phyloP scores from a whole-genome alignment of 2,797 vertebrate species.

The Trachops cirrhosus region DNA sequence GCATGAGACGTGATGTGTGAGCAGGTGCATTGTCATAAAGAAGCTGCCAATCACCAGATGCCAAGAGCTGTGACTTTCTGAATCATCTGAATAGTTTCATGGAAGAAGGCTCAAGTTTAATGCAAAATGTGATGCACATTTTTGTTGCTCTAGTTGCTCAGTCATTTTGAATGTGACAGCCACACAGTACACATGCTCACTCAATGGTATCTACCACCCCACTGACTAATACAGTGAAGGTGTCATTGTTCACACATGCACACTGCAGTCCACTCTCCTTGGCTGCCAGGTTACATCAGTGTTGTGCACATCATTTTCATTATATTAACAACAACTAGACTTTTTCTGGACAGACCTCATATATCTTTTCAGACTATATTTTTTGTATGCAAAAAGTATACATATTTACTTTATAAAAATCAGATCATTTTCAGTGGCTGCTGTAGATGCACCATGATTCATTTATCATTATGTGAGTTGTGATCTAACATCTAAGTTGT shows the following conservation, averaged over 20 bases:
- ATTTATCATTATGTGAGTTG: background rate
- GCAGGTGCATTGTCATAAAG: background rate
- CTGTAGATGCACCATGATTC: background rate
- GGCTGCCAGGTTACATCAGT: background rate
- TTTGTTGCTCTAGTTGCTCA: background rate
- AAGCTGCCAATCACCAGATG: background rate
- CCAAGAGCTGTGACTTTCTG: background rate
- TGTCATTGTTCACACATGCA: background rate
- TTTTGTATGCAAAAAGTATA: background rate
- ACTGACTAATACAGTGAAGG: background rate
- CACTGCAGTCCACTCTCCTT: background rate
- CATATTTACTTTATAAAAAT: conserved; percentile 22
- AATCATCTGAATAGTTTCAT: background rate
- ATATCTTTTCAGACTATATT: background rate
- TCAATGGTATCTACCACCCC: background rate
- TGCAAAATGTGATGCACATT: background rate
- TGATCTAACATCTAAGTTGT: background rate
- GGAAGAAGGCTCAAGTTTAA: background rate
- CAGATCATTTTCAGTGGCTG: background rate
- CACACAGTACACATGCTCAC: background rate
- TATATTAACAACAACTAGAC: background rate
- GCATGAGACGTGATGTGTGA: background rate
- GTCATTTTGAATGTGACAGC: background rate
- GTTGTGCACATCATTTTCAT: background rate
- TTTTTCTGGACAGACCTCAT: background rate